Percentiles rank a stretch among this genome's conserved stretches.
Evolutionary conservation across 2,888 invertebrate genomes (phyloP).

Genomic region (Strigamia transsilvanica): DNA sequence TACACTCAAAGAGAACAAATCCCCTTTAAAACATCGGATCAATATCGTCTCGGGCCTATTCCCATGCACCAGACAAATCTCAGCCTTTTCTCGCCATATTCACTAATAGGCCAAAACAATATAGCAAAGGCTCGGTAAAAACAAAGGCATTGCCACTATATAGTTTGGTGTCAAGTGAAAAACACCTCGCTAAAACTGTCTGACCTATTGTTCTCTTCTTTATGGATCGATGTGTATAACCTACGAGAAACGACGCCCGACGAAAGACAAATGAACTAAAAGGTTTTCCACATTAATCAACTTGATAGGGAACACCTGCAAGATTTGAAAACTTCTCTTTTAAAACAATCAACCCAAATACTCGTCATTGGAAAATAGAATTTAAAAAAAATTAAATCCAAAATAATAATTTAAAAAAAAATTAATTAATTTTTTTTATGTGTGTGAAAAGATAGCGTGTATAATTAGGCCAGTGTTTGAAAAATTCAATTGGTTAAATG

Average conservation of each 20-base stretch:
- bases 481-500: too few relatives aligned
- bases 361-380: neutral
- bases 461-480: too few relatives aligned
- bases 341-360: constrained; percentile 19
- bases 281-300: constrained; percentile 36
- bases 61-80: constrained; percentile 24
- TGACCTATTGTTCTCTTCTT: constrained; percentile 42
- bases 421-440: neutral
- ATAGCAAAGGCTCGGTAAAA: neutral
- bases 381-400: neutral
- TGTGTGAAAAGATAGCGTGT: too few relatives aligned
- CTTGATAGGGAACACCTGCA: constrained; percentile 13
- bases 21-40: constrained; percentile 23
- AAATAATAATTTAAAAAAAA: neutral
- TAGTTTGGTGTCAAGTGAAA: constrained; percentile 23
- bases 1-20: neutral
- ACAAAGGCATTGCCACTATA: neutral
- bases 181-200: constrained; percentile 24
- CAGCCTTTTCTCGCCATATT: neutral
- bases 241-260: constrained; percentile 23
- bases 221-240: constrained; percentile 37
- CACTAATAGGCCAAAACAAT: constrained; percentile 22
- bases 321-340: constrained; percentile 26
- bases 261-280: constrained; percentile 39
- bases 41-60: constrained; percentile 14